These are phyloP conservation scores for Speoplatyrhinus poulsoni DNA, from an alignment of 2,113 vertebrate species.

Conservation along the genomic window DNA sequence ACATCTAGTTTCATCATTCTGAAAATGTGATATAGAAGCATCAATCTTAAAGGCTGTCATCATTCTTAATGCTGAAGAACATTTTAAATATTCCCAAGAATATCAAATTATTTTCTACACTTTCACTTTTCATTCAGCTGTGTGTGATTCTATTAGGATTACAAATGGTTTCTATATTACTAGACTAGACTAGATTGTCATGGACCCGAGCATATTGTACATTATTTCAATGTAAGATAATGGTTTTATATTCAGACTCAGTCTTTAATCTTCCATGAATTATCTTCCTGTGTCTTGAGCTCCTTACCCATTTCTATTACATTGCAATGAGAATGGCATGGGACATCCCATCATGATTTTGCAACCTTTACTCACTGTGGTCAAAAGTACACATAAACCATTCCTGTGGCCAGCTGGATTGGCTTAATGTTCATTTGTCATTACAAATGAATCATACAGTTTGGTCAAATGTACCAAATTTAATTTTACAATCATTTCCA, in stretches of 20 bases:
- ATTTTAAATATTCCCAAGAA: slow-evolving; percentile 2
- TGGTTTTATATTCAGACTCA: not conserved
- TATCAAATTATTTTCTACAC: not conserved
- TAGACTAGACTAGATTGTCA: slow-evolving; percentile 1
- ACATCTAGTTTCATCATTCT: slow-evolving; percentile 3
- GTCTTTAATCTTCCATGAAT: not conserved
- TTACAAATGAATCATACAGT: slow-evolving; percentile 36
- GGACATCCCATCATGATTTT: slow-evolving; percentile 33
- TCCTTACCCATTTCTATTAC: slow-evolving; percentile 25
- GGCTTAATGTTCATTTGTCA: slow-evolving; percentile 16
- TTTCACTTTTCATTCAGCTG: not conserved
- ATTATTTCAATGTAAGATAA: not conserved
- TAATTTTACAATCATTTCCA: slow-evolving; percentile 16
- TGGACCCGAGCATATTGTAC: not conserved
- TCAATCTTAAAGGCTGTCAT: slow-evolving; percentile 11
- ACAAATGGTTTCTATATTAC: not conserved
- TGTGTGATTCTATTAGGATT: not conserved
- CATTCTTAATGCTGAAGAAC: slow-evolving; percentile 20
- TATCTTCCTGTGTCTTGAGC: slow-evolving; percentile 22
- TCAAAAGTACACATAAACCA: slow-evolving; percentile 20
- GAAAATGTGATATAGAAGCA: slow-evolving; percentile 14
- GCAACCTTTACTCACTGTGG: slow-evolving; percentile 22
- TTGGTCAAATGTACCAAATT: slow-evolving; percentile 13
- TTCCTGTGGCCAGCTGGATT: slow-evolving; percentile 14
- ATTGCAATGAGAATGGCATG: slow-evolving; percentile 15